These are phyloP conservation scores for Podocnemis expansa DNA, from an alignment of 2,113 vertebrate species.

Conservation along the genomic window DNA sequence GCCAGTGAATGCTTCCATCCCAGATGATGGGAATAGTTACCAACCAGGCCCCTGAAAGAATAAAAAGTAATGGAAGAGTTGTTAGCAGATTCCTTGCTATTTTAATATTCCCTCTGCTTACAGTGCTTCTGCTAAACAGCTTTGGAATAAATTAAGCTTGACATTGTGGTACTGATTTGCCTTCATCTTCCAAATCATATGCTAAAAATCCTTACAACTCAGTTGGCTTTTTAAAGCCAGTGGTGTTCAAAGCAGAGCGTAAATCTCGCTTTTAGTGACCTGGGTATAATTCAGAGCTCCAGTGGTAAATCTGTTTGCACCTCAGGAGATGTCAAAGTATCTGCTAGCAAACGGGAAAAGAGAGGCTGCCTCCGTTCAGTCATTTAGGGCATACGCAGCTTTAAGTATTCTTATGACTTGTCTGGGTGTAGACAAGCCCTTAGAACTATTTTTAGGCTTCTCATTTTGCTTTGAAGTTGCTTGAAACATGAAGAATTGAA, in stretches of 20 bases:
- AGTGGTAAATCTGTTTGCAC: neutral
- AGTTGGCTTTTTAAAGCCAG: neutral
- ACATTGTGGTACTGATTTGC: conserved; percentile 31
- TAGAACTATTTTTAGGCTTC: rapidly evolving
- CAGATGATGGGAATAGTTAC: neutral
- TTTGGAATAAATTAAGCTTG: conserved; percentile 30
- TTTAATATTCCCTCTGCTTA: neutral
- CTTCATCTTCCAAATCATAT: neutral
- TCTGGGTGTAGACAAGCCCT: neutral
- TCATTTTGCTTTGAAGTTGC: neutral
- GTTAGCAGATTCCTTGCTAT: neutral
- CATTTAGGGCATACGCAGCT: rapidly evolving
- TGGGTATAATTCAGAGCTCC: neutral
- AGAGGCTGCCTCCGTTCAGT: neutral
- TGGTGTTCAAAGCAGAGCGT: neutral
- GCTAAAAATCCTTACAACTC: neutral
- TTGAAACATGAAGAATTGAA: neutral
- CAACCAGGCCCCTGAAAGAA: neutral
- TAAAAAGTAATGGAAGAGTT: neutral
- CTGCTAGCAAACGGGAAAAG: neutral
- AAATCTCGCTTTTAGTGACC: neutral
- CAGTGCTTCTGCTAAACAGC: conserved; percentile 7
- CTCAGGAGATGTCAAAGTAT: neutral
- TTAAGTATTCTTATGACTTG: neutral
- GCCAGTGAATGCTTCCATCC: neutral